Evolutionary conservation across 2,113 vertebrate species (phyloP).

Genomic region (Prochilodus magdalenae): DNA sequence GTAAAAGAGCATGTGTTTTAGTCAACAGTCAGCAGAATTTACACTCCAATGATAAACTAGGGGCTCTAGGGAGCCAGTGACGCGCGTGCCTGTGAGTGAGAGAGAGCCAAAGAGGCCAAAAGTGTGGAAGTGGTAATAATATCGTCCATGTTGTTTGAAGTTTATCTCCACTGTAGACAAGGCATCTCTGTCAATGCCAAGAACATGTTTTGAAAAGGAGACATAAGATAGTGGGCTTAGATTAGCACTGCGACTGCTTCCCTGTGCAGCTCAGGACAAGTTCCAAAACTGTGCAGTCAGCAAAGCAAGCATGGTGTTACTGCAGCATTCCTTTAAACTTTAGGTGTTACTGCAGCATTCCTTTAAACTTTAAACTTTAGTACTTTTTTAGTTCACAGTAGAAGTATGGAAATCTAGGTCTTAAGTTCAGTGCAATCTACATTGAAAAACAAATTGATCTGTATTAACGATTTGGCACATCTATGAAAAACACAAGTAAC

Average conservation of each 20-base stretch:
- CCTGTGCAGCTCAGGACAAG: neutral
- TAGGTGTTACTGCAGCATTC: neutral
- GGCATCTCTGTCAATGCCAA: slow-evolving; percentile 68
- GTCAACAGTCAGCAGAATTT: slow-evolving; percentile 65
- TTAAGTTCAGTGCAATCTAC: no score
- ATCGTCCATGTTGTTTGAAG: slow-evolving; percentile 67
- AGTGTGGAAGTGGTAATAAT: slow-evolving; percentile 61
- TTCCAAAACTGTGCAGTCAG: neutral
- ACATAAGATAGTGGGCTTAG: slow-evolving; percentile 58
- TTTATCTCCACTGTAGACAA: slow-evolving; percentile 68
- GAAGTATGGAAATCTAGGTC: neutral
- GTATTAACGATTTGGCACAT: no score
- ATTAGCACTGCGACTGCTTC: slow-evolving; percentile 59
- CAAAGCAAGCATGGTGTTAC: neutral
- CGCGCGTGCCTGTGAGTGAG: slow-evolving; percentile 42
- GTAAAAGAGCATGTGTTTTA: slow-evolving; percentile 54
- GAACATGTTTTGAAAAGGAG: slow-evolving; percentile 65
- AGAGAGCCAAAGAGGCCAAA: slow-evolving; percentile 54
- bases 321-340: neutral
- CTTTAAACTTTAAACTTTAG: neutral
- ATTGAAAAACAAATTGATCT: no score
- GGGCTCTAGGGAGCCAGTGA: slow-evolving; percentile 71
- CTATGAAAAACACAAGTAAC: no score
- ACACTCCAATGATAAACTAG: slow-evolving; percentile 79
- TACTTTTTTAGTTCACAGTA: neutral